Evolutionary conservation across 2,797 vertebrate species (phyloP), one percentile per base, ranked within the genome.

Genomic region (Onychomys leucogaster): DNA sequence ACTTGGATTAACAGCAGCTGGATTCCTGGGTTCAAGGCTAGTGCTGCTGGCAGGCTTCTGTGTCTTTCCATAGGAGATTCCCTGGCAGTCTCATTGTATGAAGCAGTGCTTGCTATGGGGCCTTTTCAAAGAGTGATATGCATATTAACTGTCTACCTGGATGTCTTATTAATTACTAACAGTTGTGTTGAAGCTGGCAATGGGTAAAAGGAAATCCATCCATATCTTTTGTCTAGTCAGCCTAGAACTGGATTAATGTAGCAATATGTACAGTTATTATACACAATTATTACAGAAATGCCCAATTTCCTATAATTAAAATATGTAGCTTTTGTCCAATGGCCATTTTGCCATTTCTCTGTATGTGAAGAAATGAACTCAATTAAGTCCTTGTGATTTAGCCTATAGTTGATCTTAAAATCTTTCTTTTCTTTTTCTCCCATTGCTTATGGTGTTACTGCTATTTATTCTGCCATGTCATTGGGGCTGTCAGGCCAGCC

Each of bases 401-500:
- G 52, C 27, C 95, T 69, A 52, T 94, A 92, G 34, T 91, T n/a
- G 75, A 29, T 83, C 80, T 49, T 86, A 94, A 96, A 75, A 21
- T 34, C 2, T 78, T 89, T 92, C 46, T 29, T 63, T 63, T 5
- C 27, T 65, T 14, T 3, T 46, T 29, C 6, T 85, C 80, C 75
- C 88, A 55, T 94, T 97, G 67, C 95, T 95, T 84, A 37, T 91
- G 65, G 95, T 95, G 91, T 94, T 27, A 10, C 87, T 95, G 80
- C 81, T 93, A 90, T 96, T 97, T 91, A 96, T 93, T 67, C 84
- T 97, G 96, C 94, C 59, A 63, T 23, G 3, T 96, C 92, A 96
- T 57, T 91, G 94, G 43, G 82, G 55, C 52, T 95, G 32, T 19
- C 6, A 29, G 83, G 83, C 86, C 92, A 97, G 97, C 34, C 0